Base-by-base conservation (phyloP, 1,140 invertebrate species). In the Drosophila quadrilineata region DNA sequence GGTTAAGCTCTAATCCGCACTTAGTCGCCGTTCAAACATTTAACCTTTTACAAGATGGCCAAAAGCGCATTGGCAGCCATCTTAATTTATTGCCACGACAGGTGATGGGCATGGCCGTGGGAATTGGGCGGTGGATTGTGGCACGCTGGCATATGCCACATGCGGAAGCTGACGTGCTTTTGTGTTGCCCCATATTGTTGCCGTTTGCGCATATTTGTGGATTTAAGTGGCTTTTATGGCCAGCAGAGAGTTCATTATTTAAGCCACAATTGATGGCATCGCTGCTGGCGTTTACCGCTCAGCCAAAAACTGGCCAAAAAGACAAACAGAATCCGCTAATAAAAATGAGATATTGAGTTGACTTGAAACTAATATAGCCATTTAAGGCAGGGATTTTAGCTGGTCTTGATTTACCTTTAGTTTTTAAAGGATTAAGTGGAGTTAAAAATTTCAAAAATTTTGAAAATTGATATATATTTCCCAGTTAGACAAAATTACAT, bases 191-290 rank as follows among this genome's bases (percentile, higher is more conserved):
- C 56, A 16, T 24, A 3, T 12, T 16, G 48, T 14, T 65, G 35
- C 12, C 6, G 6, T 28, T 38, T 56, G 50, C 71, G 68, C 75
- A 80, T 80, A 71, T 68, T 79, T 68, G 17, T 40, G 76, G 50
- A n/a, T n/a, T 76, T 72, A 82, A 66, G 77, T 76, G 76, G 63
- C 76, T 84, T 84, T 73, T 73, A 82, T 73, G 48, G 72, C 72
- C 63, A 50, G 33, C 64, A 68, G 49, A 60, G 66, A 79, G 69
- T 72, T 69, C 70, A 67, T 69, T 75, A 71, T 62, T 65, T 52
- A 26, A 56, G 65, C 66, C 70, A 43, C 58, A 72, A 70, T 69
- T 58, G 43, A 54, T 58, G 64, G 59, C 6, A 41, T 21, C 41
- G 22, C 29, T 43, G 49, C 38, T 24, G 41, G 26, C 41, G 41